Conservation (phyloP, 2,888 invertebrate species). For the Cotesia congregata region DNA sequence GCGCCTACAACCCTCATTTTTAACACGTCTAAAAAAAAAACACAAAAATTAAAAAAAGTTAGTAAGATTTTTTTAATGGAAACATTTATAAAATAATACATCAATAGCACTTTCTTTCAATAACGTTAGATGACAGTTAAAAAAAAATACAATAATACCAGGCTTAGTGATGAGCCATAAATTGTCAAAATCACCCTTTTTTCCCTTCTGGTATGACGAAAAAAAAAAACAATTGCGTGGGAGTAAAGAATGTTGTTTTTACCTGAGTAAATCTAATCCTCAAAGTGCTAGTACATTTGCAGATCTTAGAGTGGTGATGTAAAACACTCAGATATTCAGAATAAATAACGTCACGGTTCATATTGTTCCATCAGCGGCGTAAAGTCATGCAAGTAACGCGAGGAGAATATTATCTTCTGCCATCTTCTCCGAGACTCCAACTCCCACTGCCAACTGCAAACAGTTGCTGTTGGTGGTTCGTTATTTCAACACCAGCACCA, state of each 20-base stretch:
- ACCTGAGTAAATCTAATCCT: constrained; percentile 38
- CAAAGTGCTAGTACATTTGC: constrained; percentile 39
- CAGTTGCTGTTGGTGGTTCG: background rate
- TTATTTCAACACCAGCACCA: no score
- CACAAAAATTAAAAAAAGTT: constrained; percentile 16
- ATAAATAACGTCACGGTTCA: constrained; percentile 51
- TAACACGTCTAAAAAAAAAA: constrained; percentile 4
- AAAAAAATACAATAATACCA: constrained; percentile 32
- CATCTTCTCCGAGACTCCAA: constrained; percentile 50
- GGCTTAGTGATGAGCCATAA: constrained; percentile 36
- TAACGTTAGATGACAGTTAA: background rate
- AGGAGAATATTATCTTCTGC: constrained; percentile 53
- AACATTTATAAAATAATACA: background rate
- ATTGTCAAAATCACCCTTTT: constrained; percentile 47
- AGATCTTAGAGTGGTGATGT: constrained; percentile 42
- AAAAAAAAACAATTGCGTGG: constrained; percentile 34
- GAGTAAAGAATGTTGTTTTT: constrained; percentile 32
- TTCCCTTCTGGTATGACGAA: constrained; percentile 18
- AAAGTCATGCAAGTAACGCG: constrained; percentile 54
- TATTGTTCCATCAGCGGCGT: constrained; percentile 53
- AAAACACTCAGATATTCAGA: constrained; percentile 45
- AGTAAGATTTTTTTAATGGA: constrained; percentile 15
- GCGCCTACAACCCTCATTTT: constrained; percentile 38
- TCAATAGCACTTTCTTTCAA: background rate
- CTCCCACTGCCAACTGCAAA: constrained; percentile 17